Base-by-base conservation (phyloP, 1,140 invertebrate genomes). In the Drosophila seguyi region DNA sequence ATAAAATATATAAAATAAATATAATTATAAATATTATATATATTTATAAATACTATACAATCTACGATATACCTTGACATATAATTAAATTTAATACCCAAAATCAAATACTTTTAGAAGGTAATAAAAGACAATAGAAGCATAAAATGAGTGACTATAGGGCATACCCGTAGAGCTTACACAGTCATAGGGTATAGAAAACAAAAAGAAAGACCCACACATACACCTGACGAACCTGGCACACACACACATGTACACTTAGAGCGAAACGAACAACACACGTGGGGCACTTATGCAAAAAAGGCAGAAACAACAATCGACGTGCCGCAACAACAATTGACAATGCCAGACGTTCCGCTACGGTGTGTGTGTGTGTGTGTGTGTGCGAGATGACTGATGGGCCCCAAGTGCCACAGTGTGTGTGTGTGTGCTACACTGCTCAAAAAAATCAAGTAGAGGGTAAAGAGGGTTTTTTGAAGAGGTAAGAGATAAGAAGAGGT, bases 261-360 rank as follows among this genome's bases (percentile, higher is more conserved):
- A 6, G 31, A 55, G 52, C 52, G 52, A 38, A 34, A 57, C 47
- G 47, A 56, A 59, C 53, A 50, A 41, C 72, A 82, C 75, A 77
- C 62, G 59, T 69, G 71, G 57, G 85, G 73, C 83, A 88, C 78
- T 90, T 88, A 88, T 88, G 85, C 85, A 90, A 88, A 88, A 88
- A 88, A 88, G 86, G 73, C 78, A 88, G 69, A 72, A 90, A 90
- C 80, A 88, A 90, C 85, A 88, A 84, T 78, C 77, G 78, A 88
- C 84, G 84, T 88, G 79, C 84, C 85, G 69, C 84, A 90, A 55
- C 52, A 55, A 55, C 52, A 55, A 55, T 84, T 90, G 84, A 90
- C 84, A 88, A 81, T 84, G 80, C 67, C 84, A 88, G 83, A 87
- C 83, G 83, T 67, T 66, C 22, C 63, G 60, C 58, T 41, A 58